Conservation (phyloP, 2,113 vertebrate species). For the Solenodon paradoxus region DNA sequence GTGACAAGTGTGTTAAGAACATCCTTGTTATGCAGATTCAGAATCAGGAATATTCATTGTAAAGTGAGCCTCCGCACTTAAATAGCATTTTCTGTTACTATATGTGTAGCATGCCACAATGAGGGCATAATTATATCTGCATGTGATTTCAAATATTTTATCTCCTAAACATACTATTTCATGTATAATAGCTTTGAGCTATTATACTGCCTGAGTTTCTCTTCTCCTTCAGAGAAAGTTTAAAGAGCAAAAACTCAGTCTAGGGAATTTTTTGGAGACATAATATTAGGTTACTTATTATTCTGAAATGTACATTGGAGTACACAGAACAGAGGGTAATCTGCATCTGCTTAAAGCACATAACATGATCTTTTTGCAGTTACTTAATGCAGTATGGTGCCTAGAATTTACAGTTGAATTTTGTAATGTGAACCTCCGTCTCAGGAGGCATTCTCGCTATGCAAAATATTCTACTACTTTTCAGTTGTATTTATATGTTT, state of each 20-base stretch:
- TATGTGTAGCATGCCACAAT: neutral
- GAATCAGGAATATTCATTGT: neutral
- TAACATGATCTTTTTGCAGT: neutral
- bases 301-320: neutral
- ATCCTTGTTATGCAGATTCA: neutral
- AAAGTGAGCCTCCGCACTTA: neutral
- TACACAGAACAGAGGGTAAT: slow-evolving; percentile 27
- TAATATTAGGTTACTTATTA: neutral
- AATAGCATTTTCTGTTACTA: neutral
- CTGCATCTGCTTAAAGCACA: slow-evolving; percentile 35
- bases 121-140: neutral
- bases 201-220: neutral
- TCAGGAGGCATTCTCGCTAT: slow-evolving; percentile 21
- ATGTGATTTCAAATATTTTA: neutral
- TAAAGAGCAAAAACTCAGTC: neutral
- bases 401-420: slow-evolving; percentile 4
- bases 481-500: slow-evolving; percentile 52
- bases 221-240: neutral
- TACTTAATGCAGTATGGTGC: neutral
- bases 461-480: slow-evolving; percentile 52
- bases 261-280: neutral
- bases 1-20: neutral
- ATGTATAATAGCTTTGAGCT: neutral
- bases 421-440: slow-evolving; percentile 18
- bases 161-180: neutral